Evolutionary conservation across 2,888 invertebrate genomes (phyloP), one percentile per base, ranked within the genome.

Genomic region (Athripsodes cinereus): DNA sequence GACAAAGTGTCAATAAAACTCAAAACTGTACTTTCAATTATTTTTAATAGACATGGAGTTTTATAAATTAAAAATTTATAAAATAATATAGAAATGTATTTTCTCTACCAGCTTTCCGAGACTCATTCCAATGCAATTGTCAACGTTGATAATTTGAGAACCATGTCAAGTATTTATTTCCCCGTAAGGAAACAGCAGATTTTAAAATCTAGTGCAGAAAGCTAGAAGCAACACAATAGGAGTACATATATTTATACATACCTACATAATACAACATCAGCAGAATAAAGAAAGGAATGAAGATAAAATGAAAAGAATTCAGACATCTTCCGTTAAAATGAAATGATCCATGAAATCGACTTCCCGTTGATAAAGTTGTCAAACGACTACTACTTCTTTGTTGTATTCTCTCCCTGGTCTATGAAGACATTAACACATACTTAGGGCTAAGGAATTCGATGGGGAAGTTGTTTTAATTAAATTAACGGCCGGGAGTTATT

Each of bases 281-380:
- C 13, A 40, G 5, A 6, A 20, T 10, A 48, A 21, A 48, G 48
- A 19, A 48, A 48, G 19, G 21, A 48, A 48, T 16, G 16, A 40
- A 40, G 40, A 40, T 40, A 13, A 13, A 40, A 40, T 40, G 16
- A 40, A 16, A 21, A 20, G 48, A 20, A 48, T 48, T 48, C 48
- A 19, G 48, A 11, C n/a, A n/a, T 16, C 50, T 40, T 55, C 55
- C 55, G 50, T 22, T 19, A 34, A 18, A 16, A 22, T 35, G 55
- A 55, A 55, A 55, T 50, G 55, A 55, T 49, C 50, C 55, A 13
- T 35, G 49, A 55, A 55, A 55, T 55, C 49, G 55, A 18, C 40
- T 55, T 49, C 50, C 40, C 40, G 55, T 16, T 34, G 35, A 55
- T 50, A 55, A 50, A 35, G 55, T 50, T 35, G 55, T 50, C 40